Conservation (phyloP, 64 coral and sea anemone species). For the Dendrophyllia cribrosa region DNA sequence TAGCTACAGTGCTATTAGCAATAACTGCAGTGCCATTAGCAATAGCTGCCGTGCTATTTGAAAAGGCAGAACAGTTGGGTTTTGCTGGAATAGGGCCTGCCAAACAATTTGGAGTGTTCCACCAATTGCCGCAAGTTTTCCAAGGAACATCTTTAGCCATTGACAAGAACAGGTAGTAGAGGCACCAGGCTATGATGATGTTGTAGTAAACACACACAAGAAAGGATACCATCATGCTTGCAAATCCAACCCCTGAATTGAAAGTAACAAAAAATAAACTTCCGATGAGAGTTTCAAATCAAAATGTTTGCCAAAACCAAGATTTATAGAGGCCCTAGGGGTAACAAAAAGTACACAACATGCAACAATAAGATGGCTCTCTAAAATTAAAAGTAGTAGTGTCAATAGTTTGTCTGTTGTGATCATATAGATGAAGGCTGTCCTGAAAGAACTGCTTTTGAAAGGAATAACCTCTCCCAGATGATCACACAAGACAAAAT, state of each 20-base stretch:
- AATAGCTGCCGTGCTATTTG: constrained; percentile 12
- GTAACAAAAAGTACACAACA: too few relatives aligned
- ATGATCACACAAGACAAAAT: background rate
- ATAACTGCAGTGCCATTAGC: background rate
- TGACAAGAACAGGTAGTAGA: constrained; percentile 83
- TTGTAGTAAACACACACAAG: constrained; percentile 92
- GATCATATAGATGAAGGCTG: too few relatives aligned
- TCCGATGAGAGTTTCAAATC: background rate
- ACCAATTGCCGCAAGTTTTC: constrained; percentile 82
- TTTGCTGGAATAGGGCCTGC: constrained; percentile 63
- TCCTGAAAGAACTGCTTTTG: too few relatives aligned
- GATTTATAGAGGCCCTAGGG: too few relatives aligned
- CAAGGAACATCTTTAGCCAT: constrained; percentile 85
- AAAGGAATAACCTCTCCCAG: background rate
- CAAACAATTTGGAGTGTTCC: constrained; percentile 88
- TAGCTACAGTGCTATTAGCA: background rate
- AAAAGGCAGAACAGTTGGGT: background rate
- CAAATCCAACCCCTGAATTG: constrained; percentile 81
- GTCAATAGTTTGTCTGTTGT: too few relatives aligned
- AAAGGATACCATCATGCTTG: constrained; percentile 91
- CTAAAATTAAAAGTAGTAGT: too few relatives aligned
- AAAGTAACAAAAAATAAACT: background rate
- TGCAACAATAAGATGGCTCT: too few relatives aligned
- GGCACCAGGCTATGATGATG: constrained; percentile 88
- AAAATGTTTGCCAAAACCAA: too few relatives aligned